phyloP scores from a whole-genome alignment of 2,113 vertebrate species.

The Siniperca knerii region DNA sequence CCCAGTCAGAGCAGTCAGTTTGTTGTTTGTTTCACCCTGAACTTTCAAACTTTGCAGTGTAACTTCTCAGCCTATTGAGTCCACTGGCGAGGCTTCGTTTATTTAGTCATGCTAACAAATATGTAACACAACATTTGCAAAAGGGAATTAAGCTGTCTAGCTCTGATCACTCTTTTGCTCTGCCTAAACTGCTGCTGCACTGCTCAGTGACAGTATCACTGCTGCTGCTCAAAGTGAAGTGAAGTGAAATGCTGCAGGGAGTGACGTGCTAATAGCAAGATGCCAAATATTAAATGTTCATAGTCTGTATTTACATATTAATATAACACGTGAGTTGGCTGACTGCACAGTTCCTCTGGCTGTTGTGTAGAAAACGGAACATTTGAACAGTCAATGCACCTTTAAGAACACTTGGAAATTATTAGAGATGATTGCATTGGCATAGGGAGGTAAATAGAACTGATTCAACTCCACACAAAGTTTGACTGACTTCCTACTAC shows the following conservation, averaged over 20 bases:
- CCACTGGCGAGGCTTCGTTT: too few species aligned
- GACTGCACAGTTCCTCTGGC: not conserved
- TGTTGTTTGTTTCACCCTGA: not conserved
- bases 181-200: not conserved
- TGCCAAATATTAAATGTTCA: not conserved
- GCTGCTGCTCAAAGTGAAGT: not conserved
- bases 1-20: too few species aligned
- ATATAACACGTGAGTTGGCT: not conserved
- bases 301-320: not conserved
- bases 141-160: conserved; percentile 8
- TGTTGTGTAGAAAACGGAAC: not conserved
- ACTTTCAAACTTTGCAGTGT: not conserved
- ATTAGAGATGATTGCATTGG: not conserved
- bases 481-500: conserved; percentile 67
- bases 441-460: not conserved
- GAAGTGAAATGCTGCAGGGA: not conserved
- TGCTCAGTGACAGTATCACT: not conserved
- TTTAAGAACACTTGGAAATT: not conserved
- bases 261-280: conserved; percentile 1
- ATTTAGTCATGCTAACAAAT: not conserved
- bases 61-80: not conserved
- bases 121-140: conserved; percentile 4
- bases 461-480: not conserved
- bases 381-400: not conserved
- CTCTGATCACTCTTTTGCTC: not conserved